Evolutionary conservation across 2,888 invertebrate species (phyloP).

Genomic region (Leucoma salicis): DNA sequence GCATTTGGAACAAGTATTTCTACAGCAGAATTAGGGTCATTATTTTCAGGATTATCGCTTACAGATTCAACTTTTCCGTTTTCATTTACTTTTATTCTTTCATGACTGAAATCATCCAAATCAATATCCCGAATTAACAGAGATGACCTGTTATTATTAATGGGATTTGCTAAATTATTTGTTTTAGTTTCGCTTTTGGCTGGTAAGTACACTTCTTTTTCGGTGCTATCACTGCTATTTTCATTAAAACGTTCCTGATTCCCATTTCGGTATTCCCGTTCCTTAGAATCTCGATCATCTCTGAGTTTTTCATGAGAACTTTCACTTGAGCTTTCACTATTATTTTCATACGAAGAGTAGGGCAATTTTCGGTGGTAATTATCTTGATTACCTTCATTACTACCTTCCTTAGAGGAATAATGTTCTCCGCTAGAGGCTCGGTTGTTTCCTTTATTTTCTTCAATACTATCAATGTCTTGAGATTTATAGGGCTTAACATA

Average conservation of each 20-base stretch:
- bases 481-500: slow-evolving; percentile 6
- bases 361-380: neutral
- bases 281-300: slow-evolving; percentile 2
- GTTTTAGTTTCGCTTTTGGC: neutral
- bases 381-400: slow-evolving; percentile 7
- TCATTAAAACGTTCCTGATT: slow-evolving; percentile 19
- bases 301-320: slow-evolving; percentile 1
- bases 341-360: slow-evolving; percentile 24
- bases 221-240: slow-evolving; percentile 21
- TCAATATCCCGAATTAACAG: slow-evolving; percentile 49
- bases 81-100: slow-evolving; percentile 49
- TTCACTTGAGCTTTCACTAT: slow-evolving; percentile 9
- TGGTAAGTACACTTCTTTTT: slow-evolving; percentile 1
- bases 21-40: slow-evolving; percentile 31
- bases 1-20: slow-evolving; percentile 29
- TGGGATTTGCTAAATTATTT: neutral
- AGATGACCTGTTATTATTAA: slow-evolving; percentile 17
- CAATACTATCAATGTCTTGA: neutral
- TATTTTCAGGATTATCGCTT: slow-evolving; percentile 38
- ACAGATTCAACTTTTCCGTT: slow-evolving; percentile 44
- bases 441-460: slow-evolving; percentile 2
- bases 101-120: slow-evolving; percentile 53
- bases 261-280: slow-evolving; percentile 7
- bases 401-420: slow-evolving; percentile 26
- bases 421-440: neutral